Conservation (phyloP, 2,113 vertebrate species). For the Ochotona curzoniae region DNA sequence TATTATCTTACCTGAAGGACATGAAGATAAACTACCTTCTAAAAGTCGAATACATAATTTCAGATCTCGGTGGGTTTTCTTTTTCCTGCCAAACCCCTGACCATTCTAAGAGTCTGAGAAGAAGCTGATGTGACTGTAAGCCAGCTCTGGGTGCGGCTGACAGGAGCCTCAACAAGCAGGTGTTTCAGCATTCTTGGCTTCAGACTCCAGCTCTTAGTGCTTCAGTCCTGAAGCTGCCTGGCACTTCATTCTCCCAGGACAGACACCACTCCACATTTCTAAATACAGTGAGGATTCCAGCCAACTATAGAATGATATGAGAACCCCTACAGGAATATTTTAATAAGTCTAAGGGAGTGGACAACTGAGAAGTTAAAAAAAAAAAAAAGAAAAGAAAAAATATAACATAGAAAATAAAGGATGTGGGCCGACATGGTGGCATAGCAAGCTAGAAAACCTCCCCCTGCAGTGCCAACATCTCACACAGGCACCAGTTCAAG, state of each 20-base stretch:
- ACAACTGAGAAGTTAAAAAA: background rate
- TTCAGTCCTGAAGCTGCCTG: background rate
- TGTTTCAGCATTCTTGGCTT: background rate
- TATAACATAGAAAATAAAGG: background rate
- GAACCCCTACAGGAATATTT: background rate
- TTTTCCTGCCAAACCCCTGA: background rate
- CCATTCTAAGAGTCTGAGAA: background rate
- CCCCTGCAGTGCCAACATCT: too few relatives aligned
- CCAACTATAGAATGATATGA: background rate
- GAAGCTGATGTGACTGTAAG: too few relatives aligned
- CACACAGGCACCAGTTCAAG: too few relatives aligned
- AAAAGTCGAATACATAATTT: slow-evolving; percentile 1
- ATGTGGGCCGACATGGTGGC: background rate
- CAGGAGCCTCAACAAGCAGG: background rate
- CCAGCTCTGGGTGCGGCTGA: too few relatives aligned
- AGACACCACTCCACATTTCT: background rate
- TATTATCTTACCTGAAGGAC: slow-evolving; percentile 9
- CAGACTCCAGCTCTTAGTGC: background rate
- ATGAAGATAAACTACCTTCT: slow-evolving; percentile 26
- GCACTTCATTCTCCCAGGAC: background rate
- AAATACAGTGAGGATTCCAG: background rate
- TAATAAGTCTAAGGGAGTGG: background rate
- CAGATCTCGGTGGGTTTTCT: background rate
- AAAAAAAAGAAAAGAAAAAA: too few relatives aligned
- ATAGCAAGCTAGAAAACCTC: too few relatives aligned